Evolutionary conservation across 2,888 invertebrate species (phyloP).

Genomic region (Caenorhabditis zanzibari): DNA sequence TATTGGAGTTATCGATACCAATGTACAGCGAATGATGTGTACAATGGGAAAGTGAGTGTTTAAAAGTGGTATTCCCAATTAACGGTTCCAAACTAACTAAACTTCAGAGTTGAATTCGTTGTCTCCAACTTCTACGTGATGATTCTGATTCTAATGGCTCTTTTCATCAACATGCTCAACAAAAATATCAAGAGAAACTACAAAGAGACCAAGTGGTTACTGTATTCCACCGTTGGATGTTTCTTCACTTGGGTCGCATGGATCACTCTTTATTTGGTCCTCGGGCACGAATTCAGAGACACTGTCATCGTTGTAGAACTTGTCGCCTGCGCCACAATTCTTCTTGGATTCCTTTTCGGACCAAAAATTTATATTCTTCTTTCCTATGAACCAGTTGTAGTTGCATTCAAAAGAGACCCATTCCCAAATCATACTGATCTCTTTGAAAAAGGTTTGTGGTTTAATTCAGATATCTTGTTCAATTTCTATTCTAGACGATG

Average conservation of each 20-base stretch:
- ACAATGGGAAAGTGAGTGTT: conserved; percentile 69
- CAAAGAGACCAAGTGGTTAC: conserved; percentile 83
- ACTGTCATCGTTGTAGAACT: conserved; percentile 78
- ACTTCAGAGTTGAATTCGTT: conserved; percentile 73
- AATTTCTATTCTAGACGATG: conserved; percentile 66
- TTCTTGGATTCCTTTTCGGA: conserved; percentile 82
- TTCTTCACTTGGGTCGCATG: conserved; percentile 77
- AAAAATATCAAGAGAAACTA: conserved; percentile 83
- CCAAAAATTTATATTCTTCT: conserved; percentile 83
- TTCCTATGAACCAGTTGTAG: conserved; percentile 82
- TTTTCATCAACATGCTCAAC: conserved; percentile 79
- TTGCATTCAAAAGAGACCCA: conserved; percentile 79
- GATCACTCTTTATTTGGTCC: conserved; percentile 74
- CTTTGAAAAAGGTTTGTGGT: conserved; percentile 73
- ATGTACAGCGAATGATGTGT: conserved; percentile 74
- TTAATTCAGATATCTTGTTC: background rate
- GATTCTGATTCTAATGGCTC: conserved; percentile 80
- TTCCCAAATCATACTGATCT: conserved; percentile 70
- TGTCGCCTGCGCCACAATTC: conserved; percentile 78
- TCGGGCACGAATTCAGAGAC: conserved; percentile 68
- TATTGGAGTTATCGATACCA: conserved; percentile 69
- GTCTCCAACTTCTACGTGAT: conserved; percentile 78
- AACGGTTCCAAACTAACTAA: background rate
- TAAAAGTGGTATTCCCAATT: background rate
- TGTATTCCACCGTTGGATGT: conserved; percentile 78